These are phyloP conservation scores for Centropus unirufus DNA, from an alignment of 2,113 vertebrate species.

Conservation along the genomic window DNA sequence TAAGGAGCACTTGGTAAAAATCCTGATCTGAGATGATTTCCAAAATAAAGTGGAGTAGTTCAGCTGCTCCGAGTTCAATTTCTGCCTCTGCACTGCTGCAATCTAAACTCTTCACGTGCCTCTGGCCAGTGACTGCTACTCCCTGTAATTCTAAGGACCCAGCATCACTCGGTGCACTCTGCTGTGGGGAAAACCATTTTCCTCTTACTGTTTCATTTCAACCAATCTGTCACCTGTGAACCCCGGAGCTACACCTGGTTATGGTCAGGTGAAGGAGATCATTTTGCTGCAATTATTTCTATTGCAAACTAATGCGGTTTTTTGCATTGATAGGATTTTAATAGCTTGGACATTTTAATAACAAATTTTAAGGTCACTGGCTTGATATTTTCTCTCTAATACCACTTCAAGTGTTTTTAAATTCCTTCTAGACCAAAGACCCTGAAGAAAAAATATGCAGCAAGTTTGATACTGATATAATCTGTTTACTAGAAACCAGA, in stretches of 20 bases:
- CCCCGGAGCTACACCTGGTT: neutral
- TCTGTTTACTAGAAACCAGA: neutral
- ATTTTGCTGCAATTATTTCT: too few species aligned
- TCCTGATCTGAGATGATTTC: neutral
- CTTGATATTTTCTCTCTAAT: neutral
- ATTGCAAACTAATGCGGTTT: neutral
- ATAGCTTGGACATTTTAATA: neutral
- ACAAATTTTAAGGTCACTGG: neutral
- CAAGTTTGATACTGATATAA: neutral
- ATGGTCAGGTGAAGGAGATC: neutral
- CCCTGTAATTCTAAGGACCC: too few species aligned
- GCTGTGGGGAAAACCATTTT: neutral
- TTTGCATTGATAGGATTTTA: neutral
- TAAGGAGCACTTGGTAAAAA: neutral
- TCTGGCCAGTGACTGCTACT: neutral
- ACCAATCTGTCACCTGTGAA: neutral
- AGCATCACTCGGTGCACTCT: fast-evolving
- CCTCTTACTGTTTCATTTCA: neutral
- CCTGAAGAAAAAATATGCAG: neutral
- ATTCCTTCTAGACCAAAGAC: neutral
- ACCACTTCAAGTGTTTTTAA: neutral
- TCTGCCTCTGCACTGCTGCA: neutral
- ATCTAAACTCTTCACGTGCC: fast-evolving
- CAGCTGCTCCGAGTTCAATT: neutral
- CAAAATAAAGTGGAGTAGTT: neutral